Evolutionary conservation across 2,888 invertebrate genomes (phyloP).

Genomic region (Himalopsyche anomala): DNA sequence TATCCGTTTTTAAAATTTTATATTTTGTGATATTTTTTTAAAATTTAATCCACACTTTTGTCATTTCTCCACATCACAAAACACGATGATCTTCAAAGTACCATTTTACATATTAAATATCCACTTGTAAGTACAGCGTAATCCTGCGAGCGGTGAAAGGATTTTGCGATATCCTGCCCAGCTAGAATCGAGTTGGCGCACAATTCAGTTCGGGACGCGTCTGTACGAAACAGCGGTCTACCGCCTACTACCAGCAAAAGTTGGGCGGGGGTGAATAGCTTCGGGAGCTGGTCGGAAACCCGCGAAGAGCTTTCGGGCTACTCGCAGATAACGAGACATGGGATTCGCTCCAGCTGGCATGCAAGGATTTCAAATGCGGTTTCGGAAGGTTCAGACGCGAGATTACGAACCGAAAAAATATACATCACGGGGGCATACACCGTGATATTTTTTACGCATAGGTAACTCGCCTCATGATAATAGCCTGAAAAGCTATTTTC

Average conservation of each 20-base stretch:
- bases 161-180: background rate
- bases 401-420: conserved; percentile 41
- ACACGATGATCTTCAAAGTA: too few species aligned
- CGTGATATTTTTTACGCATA: conserved; percentile 37
- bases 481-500: background rate
- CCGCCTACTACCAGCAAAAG: conserved; percentile 27
- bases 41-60: too few species aligned
- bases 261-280: background rate
- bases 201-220: background rate
- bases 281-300: conserved; percentile 22
- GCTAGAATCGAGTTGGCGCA: background rate
- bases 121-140: background rate
- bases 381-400: conserved; percentile 20
- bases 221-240: background rate
- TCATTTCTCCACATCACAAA: too few species aligned
- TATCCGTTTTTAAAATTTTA: too few species aligned
- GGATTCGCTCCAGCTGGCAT: conserved; percentile 38
- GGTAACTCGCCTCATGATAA: background rate
- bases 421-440: conserved; percentile 3
- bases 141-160: background rate
- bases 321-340: conserved; percentile 34
- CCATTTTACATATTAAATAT: background rate
- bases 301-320: background rate
- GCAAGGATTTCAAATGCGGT: conserved; percentile 38
- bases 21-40: too few species aligned